Conservation (phyloP, 1,140 invertebrate species). For the Manduca sexta region DNA sequence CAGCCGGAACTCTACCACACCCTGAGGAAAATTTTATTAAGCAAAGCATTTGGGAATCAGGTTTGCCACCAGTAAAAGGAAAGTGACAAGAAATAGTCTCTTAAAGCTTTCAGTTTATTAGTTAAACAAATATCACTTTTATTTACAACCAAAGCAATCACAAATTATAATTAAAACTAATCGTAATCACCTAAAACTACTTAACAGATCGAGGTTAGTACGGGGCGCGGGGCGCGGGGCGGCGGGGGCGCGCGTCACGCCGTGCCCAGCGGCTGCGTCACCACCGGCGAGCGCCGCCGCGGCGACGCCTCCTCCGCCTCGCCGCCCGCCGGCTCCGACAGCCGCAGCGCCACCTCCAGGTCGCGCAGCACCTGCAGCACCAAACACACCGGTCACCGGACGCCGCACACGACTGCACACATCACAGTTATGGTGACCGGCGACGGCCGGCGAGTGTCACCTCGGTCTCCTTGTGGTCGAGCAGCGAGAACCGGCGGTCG, state of each 20-base stretch:
- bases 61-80: too few species aligned
- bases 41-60: too few species aligned
- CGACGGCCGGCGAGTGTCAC: too few species aligned
- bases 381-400: too few species aligned
- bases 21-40: too few species aligned
- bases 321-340: constrained; percentile 71
- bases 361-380: constrained; percentile 78
- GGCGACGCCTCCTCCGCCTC: constrained; percentile 39
- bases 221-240: constrained; percentile 28
- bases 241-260: constrained; percentile 35
- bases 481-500: constrained; percentile 89
- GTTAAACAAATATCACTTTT: constrained; percentile 73
- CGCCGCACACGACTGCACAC: too few species aligned
- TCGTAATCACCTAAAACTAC: constrained; percentile 69
- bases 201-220: constrained; percentile 70
- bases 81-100: constrained; percentile 14
- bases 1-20: too few species aligned
- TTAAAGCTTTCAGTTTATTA: constrained; percentile 68
- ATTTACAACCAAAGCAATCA: constrained; percentile 72
- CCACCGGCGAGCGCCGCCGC: constrained; percentile 47
- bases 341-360: constrained; percentile 82
- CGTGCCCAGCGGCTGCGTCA: constrained; percentile 56
- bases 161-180: constrained; percentile 65
- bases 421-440: too few species aligned
- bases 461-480: constrained; percentile 96